Base-by-base conservation (phyloP, 1,140 invertebrate genomes). In the Hylaeus volcanicus region DNA sequence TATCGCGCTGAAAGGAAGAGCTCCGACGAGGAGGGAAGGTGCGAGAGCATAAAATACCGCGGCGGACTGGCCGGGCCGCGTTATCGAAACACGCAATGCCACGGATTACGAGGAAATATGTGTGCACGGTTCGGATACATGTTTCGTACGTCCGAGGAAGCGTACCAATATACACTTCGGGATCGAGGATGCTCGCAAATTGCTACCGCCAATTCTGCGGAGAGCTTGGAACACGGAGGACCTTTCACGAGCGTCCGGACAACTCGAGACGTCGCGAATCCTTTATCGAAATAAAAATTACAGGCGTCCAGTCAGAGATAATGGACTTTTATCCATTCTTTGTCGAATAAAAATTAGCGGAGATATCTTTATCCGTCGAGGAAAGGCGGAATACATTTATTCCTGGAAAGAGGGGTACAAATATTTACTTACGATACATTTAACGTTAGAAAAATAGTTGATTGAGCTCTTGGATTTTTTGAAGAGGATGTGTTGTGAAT, bases 31-130 rank as follows among this genome's bases (percentile, higher is more conserved):
- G 63, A 65, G 77, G 64, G 70, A 88, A 89, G 87, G 89, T 88
- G 91, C 89, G 86, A 90, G 91, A 90, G 84, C 87, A 91, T 93
- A 92, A 93, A 92, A 90, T 92, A 92, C 87, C 79, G 76, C 60
- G 72, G 74, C 61, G 81, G 74, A 85, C 86, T 80, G 82, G 76
- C 78, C 87, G 75, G 75, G 81, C 84, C 87, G 90, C 88, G 88
- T 92, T 92, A 92, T 92, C 92, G 88, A 89, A 81, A 87, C 91
- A 92, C 90, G 92, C 92, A 92, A 92, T 87, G 89, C 89, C 88
- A 89, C 86, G 90, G 90, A 92, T 91, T 91, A 91, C 88, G 61
- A 68, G 61, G 78, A 84, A 90, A 90, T 85, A 81, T 66, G 83
- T 76, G 84, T 83, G 88, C 85, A 86, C 83, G 76, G 76, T 82